Evolutionary conservation across 2,113 vertebrate species (phyloP), one percentile per base, ranked within the genome.

Genomic region (Pseudopipra pipra): DNA sequence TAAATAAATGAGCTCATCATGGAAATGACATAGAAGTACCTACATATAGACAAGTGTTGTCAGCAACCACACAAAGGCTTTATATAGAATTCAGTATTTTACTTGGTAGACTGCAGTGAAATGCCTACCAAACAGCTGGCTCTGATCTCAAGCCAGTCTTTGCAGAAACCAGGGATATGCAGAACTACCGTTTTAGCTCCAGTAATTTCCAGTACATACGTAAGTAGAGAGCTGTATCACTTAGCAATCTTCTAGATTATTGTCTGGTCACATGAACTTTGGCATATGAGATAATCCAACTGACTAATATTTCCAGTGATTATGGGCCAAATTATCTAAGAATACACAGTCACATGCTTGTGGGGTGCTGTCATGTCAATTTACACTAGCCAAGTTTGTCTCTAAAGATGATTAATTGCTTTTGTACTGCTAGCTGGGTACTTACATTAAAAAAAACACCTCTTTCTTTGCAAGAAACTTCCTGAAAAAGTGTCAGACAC

Each of bases 281-380:
- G 89, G 72, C 83, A 90, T 90, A 95, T 88, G 84, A 92, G 43
- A 67, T 74, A 95, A 92, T 84, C 63, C 72, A 67, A 41, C 30
- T 81, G 68, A 62, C 51, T 74, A 44, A 56, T 49, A 70, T 71
- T 92, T 74, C 80, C 72, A 95, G 52, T 67, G 44, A 91, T 79
- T 63, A 37, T 67, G 73, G 67, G 65, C 46, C 59, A 82, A 83
- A 86, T 88, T 83, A 68, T 74, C 73, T 72, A 75, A 78, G 66
- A 74, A 89, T 75, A 82, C 43, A 81, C 76, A 84, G 47, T 18
- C 56, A 51, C 84, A 49, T 65, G 65, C 73, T 63, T 75, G 14
- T 25, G 1, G 4, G 10, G 10, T 86, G 58, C 55, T 62, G 76
- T 55, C 68, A 67, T 31, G 37, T 39, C 39, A 62, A 43, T 84